Evolutionary conservation across 2,888 invertebrate genomes (phyloP).

Genomic region (Brachypterus glaber): DNA sequence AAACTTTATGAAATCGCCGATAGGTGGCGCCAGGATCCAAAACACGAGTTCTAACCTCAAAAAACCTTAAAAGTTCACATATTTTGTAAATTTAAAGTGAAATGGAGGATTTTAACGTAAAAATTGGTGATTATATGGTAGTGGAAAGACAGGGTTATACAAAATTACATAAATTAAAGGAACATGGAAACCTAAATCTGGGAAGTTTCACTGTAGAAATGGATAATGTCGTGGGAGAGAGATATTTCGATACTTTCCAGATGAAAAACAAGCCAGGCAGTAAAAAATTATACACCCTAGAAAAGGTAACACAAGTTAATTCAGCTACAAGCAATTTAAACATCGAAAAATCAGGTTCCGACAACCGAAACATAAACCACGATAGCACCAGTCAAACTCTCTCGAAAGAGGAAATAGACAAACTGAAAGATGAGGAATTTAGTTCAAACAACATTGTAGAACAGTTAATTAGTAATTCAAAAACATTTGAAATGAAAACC

Average conservation of each 20-base stretch:
- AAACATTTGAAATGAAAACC: constrained; percentile 82
- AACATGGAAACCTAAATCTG: constrained; percentile 52
- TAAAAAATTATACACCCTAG: constrained; percentile 46
- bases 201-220: constrained; percentile 64
- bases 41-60: constrained; percentile 6
- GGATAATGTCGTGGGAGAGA: constrained; percentile 54
- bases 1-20: neutral
- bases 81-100: constrained; percentile 12
- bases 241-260: constrained; percentile 68
- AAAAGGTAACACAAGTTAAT: constrained; percentile 47
- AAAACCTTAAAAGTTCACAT: constrained; percentile 4
- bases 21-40: neutral
- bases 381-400: constrained; percentile 73
- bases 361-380: constrained; percentile 77
- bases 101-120: constrained; percentile 39
- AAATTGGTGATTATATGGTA: constrained; percentile 62
- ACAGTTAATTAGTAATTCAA: constrained; percentile 81
- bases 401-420: constrained; percentile 72
- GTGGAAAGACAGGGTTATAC: constrained; percentile 69
- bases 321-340: constrained; percentile 52
- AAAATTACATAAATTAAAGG: constrained; percentile 64
- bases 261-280: constrained; percentile 52
- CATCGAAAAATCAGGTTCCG: constrained; percentile 59
- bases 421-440: constrained; percentile 63
- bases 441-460: constrained; percentile 77